phyloP scores from a whole-genome alignment of 2,888 invertebrate species.

The Anagyrus pseudococci region DNA sequence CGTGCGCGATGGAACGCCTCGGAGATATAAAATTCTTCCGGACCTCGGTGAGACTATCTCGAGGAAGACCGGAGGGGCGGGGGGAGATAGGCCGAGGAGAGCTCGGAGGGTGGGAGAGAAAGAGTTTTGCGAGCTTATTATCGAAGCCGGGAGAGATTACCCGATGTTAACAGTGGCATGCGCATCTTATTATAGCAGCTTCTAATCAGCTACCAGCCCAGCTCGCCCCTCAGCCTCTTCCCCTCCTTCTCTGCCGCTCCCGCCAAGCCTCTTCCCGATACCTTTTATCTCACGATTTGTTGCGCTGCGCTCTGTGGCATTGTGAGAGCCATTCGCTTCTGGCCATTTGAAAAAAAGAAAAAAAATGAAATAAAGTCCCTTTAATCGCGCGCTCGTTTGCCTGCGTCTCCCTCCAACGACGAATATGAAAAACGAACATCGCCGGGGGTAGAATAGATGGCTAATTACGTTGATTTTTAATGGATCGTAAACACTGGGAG shows the following conservation, averaged over 20 bases:
- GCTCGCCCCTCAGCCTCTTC: conserved; percentile 8
- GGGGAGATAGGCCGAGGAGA: conserved; percentile 11
- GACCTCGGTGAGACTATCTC: conserved; percentile 32
- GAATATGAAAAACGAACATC: too few species aligned
- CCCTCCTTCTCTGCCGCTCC: conserved; percentile 4
- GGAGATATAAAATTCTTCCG: conserved; percentile 26
- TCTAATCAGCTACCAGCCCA: conserved; percentile 26
- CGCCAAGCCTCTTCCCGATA: conserved; percentile 2
- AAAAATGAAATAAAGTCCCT: too few species aligned
- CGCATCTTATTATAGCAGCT: conserved; percentile 38
- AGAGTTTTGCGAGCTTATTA: conserved; percentile 33
- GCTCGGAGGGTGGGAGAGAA: too few species aligned
- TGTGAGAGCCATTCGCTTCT: conserved; percentile 37
- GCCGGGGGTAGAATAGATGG: too few species aligned
- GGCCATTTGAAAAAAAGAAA: background rate
- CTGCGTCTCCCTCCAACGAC: too few species aligned
- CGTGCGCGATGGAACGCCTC: conserved; percentile 22
- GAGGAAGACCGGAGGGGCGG: conserved; percentile 17
- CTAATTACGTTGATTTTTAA: too few species aligned
- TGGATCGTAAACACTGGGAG: too few species aligned
- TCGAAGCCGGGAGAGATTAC: conserved; percentile 33
- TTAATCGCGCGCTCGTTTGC: background rate
- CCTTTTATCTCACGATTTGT: conserved; percentile 28
- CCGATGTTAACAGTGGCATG: conserved; percentile 32
- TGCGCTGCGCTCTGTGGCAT: conserved; percentile 14